Evolutionary conservation across 2,797 vertebrate species (phyloP).

Genomic region (Rousettus madagascariensis): DNA sequence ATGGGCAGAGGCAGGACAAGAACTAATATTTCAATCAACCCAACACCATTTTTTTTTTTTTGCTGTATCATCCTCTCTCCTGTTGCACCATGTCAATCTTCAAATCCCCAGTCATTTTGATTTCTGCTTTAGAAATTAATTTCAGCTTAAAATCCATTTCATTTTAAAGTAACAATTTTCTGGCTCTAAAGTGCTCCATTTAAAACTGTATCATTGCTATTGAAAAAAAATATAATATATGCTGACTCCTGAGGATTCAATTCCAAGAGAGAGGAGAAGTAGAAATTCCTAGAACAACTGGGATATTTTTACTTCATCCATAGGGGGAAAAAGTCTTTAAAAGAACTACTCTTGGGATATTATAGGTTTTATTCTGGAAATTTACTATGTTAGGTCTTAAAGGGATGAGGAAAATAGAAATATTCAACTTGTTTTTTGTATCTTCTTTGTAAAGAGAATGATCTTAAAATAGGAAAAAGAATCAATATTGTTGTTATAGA

Average conservation of each 20-base stretch:
- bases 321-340: not conserved
- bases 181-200: slow-evolving; percentile 36
- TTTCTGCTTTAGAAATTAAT: slow-evolving; percentile 55
- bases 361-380: not conserved
- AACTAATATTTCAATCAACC: not conserved
- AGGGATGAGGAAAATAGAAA: slow-evolving; percentile 4
- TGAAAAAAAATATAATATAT: slow-evolving; percentile 57
- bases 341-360: not conserved
- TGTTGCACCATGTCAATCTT: not conserved
- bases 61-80: not conserved
- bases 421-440: not conserved
- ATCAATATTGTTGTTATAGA: not conserved
- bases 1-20: not conserved
- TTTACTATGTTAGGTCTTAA: not conserved
- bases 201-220: slow-evolving; percentile 4
- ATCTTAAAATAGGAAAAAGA: slow-evolving; percentile 8
- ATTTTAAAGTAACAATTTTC: slow-evolving; percentile 47
- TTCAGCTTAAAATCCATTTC: slow-evolving; percentile 48
- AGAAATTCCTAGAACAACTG: slow-evolving; percentile 1
- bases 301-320: slow-evolving; percentile 35
- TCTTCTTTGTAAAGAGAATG: not conserved
- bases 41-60: not conserved
- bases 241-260: slow-evolving; percentile 20
- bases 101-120: slow-evolving; percentile 32
- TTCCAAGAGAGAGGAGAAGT: slow-evolving; percentile 1